These are phyloP conservation scores for Tenebrosternarchus preto DNA, from an alignment of 2,113 vertebrate genomes.

Conservation along the genomic window DNA sequence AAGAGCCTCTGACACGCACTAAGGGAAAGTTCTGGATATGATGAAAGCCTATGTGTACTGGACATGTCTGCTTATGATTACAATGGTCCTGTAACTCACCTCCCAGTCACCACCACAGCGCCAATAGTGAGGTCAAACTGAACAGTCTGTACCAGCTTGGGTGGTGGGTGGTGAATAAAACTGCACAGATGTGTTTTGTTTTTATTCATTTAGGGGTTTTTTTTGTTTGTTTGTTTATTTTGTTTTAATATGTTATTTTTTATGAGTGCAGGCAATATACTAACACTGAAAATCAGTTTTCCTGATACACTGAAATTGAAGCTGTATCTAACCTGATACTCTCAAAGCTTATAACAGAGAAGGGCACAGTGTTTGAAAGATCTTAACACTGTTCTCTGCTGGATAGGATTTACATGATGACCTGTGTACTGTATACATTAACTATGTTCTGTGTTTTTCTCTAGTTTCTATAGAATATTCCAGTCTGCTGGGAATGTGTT, in stretches of 20 bases:
- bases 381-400: too few relatives aligned
- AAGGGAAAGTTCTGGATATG: too few relatives aligned
- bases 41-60: too few relatives aligned
- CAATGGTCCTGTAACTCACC: constrained; percentile 35
- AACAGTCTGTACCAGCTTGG: constrained; percentile 7
- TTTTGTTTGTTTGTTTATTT: too few relatives aligned
- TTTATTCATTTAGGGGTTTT: too few relatives aligned
- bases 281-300: background rate
- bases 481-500: too few relatives aligned
- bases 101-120: constrained; percentile 40
- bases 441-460: background rate
- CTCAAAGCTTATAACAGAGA: background rate
- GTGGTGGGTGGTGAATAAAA: background rate
- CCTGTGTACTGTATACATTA: background rate
- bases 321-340: background rate
- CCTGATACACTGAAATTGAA: background rate
- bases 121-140: constrained; percentile 24
- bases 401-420: background rate
- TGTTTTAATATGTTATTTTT: too few relatives aligned
- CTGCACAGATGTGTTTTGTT: background rate
- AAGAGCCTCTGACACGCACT: too few relatives aligned
- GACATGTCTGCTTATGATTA: too few relatives aligned
- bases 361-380: too few relatives aligned
- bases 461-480: too few relatives aligned
- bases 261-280: too few relatives aligned